Conservation (phyloP, 1,140 invertebrate species). For the Atopsyche davidsoni region DNA sequence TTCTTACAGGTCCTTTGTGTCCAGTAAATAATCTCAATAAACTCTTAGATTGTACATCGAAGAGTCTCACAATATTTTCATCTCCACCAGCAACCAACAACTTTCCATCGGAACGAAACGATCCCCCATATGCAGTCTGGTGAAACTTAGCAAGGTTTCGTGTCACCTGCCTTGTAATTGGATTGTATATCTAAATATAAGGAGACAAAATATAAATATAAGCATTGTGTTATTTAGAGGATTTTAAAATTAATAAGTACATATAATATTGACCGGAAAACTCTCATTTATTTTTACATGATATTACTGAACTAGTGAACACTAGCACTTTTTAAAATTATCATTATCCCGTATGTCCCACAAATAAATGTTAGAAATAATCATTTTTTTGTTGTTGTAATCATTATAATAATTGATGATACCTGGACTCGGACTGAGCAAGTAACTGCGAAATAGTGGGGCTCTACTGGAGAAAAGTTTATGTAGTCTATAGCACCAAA, state of each 20-base stretch:
- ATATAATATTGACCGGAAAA: too few species aligned
- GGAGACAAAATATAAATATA: too few species aligned
- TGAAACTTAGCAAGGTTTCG: conserved; percentile 84
- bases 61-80: conserved; percentile 79
- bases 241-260: too few species aligned
- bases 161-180: conserved; percentile 74
- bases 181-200: conserved; percentile 67
- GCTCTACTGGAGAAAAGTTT: conserved; percentile 81
- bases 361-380: too few species aligned
- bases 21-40: conserved; percentile 61
- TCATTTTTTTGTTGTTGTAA: neutral
- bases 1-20: conserved; percentile 49
- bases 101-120: conserved; percentile 79
- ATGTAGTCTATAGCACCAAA: conserved; percentile 87
- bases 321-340: too few species aligned
- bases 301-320: too few species aligned
- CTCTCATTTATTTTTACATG: too few species aligned
- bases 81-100: conserved; percentile 83
- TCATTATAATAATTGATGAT: conserved; percentile 13
- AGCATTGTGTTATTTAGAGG: too few species aligned
- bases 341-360: too few species aligned
- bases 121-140: conserved; percentile 78
- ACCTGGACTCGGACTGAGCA: conserved; percentile 83
- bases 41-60: conserved; percentile 77
- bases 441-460: conserved; percentile 84